A percentile compares a stretch with the other conserved stretches of the same genome.
These are phyloP conservation scores for Phoenicopterus ruber DNA, from an alignment of 2,113 vertebrate genomes.

Conservation along the genomic window DNA sequence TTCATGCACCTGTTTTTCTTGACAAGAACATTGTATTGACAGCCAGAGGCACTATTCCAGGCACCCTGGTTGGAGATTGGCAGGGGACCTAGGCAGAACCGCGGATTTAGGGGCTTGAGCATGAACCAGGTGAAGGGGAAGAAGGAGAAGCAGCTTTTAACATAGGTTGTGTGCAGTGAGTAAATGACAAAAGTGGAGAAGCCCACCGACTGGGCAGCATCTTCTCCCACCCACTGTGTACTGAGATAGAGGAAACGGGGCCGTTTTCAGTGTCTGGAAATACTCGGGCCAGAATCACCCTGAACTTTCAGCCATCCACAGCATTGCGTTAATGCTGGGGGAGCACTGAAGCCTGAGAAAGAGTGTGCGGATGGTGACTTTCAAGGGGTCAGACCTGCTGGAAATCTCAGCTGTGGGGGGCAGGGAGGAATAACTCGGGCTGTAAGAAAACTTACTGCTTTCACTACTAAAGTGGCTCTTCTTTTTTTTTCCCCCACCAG, in stretches of 20 bases:
- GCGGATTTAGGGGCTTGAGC: not conserved
- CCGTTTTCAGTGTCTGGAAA: not conserved
- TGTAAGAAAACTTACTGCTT: not conserved
- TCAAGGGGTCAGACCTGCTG: not conserved
- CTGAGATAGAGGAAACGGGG: not conserved
- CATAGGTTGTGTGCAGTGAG: not conserved
- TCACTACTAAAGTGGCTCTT: not conserved
- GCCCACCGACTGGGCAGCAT: not conserved
- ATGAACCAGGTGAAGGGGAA: not conserved
- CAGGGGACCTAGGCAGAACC: not conserved
- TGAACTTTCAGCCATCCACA: not conserved
- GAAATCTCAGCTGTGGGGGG: not conserved
- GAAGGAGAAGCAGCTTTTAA: not conserved
- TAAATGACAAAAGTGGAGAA: not conserved
- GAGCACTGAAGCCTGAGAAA: not conserved
- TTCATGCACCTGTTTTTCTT: not conserved
- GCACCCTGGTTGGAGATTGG: not conserved
- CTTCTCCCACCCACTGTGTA: not conserved
- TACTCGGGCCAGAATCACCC: fast-evolving
- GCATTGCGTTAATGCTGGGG: fast-evolving
- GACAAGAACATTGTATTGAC: not conserved
- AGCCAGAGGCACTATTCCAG: not conserved
- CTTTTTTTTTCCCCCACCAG: not conserved
- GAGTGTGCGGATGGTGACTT: not conserved
- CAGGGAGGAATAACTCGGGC: not conserved